These are phyloP conservation scores for Eurois occulta DNA, from an alignment of 2,888 invertebrate genomes.

Conservation along the genomic window DNA sequence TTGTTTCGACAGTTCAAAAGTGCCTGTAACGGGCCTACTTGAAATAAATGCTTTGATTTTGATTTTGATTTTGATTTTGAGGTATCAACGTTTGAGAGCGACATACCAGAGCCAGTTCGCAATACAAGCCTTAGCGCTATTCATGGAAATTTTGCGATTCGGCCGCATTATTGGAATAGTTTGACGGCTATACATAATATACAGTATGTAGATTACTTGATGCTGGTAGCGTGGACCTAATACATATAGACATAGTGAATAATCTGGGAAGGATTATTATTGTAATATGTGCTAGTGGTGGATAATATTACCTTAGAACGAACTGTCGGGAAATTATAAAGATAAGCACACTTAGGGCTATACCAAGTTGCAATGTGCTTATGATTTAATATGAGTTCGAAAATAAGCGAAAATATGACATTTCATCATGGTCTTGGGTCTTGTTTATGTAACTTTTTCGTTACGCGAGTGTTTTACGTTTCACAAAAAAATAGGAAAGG, in stretches of 20 bases:
- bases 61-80: no score
- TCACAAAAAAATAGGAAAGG: no score
- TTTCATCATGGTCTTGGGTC: no score
- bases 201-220: background rate
- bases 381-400: background rate
- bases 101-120: conserved; percentile 13
- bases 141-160: conserved; percentile 22
- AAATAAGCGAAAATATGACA: no score
- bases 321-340: background rate
- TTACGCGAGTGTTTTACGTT: no score
- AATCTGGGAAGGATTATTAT: background rate
- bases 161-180: conserved; percentile 42
- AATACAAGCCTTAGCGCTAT: conserved; percentile 1
- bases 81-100: background rate
- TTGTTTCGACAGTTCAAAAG: no score
- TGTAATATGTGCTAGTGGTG: background rate
- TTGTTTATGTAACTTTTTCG: no score
- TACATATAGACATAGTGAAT: background rate
- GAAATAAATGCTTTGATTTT: no score
- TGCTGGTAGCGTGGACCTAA: background rate
- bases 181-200: background rate
- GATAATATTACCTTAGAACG: background rate
- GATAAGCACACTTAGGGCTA: background rate
- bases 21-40: no score
- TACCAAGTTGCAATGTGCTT: background rate